Conservation (phyloP, 2,797 vertebrate genomes). For the Sebastes minor region DNA sequence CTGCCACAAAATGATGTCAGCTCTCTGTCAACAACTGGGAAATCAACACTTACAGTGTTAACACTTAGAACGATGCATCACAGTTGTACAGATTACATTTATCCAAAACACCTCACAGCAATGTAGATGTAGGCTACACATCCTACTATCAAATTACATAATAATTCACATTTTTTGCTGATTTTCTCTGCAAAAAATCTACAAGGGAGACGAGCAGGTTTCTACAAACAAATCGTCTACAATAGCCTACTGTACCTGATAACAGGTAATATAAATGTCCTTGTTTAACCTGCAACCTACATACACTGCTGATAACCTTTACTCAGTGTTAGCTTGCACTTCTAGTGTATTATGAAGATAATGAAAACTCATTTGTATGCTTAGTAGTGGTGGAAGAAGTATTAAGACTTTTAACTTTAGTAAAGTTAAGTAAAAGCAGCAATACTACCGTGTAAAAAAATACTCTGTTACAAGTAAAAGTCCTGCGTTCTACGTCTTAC, state of each 20-base stretch:
- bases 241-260: neutral
- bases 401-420: too few species aligned
- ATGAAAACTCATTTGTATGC: neutral
- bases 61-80: neutral
- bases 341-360: neutral
- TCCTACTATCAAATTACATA: neutral
- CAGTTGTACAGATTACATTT: neutral
- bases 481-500: too few species aligned
- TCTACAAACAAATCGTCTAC: neutral
- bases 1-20: neutral
- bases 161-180: neutral
- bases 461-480: too few species aligned
- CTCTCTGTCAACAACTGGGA: neutral
- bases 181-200: neutral
- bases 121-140: neutral
- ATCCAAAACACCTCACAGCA: neutral
- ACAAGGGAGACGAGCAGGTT: neutral
- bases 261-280: neutral
- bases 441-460: too few species aligned
- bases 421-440: too few species aligned
- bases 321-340: neutral
- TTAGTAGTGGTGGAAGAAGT: too few species aligned
- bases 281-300: neutral
- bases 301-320: neutral
- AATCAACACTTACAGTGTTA: neutral